A percentile compares a stretch with the other conserved stretches of the same genome.
Evolutionary conservation across 64 coral and sea anemone species (phyloP).

Genomic region (Exaiptasia diaphana): DNA sequence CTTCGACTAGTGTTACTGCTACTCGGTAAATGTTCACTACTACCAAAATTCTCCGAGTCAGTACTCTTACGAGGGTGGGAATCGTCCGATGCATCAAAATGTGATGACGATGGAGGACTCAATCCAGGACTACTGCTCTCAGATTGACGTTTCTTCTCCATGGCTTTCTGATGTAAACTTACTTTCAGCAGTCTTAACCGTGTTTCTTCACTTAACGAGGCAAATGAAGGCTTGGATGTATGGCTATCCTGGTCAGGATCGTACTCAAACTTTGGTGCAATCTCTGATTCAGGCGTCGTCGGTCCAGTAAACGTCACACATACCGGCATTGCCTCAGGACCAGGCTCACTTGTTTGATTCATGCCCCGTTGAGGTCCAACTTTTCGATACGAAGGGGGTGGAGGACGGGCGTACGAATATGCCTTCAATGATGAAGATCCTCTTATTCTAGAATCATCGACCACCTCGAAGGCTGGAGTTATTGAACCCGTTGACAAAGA

Average conservation of each 20-base stretch:
- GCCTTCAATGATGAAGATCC: constrained; percentile 63
- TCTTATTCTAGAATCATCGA: constrained; percentile 53
- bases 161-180: constrained; percentile 84
- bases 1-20: constrained; percentile 73
- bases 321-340: not conserved
- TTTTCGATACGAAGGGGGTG: constrained; percentile 90
- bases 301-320: not conserved
- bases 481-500: constrained; percentile 1
- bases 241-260: not conserved
- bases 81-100: constrained; percentile 26
- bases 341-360: constrained; percentile 9
- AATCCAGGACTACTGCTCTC: not conserved
- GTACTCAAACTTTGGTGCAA: not conserved
- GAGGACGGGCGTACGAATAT: constrained; percentile 89
- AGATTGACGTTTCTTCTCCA: constrained; percentile 72
- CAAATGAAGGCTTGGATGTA: constrained; percentile 59
- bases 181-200: constrained; percentile 68
- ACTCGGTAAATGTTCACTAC: constrained; percentile 48
- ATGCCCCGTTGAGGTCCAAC: constrained; percentile 42
- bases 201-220: constrained; percentile 76
- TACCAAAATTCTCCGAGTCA: constrained; percentile 49
- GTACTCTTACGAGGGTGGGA: constrained; percentile 35
- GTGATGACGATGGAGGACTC: not conserved
- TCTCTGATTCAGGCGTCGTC: not conserved
- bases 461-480: constrained; percentile 7